Evolutionary conservation across 2,113 vertebrate species (phyloP).

Genomic region (Gallinago undulata): DNA sequence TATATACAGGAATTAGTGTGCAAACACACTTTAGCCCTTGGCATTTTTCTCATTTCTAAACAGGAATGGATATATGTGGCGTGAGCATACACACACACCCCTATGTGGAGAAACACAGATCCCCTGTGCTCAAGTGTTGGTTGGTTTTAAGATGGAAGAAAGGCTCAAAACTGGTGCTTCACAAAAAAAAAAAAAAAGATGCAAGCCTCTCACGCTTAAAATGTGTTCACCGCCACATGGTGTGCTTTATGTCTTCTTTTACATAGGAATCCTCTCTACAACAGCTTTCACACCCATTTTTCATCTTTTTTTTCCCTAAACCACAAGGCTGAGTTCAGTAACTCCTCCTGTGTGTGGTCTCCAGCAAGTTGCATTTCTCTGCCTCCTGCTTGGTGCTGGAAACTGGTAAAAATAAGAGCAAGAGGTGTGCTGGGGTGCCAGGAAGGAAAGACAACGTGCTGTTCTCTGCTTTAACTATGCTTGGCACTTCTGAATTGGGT

Average conservation of each 20-base stretch:
- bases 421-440: background rate
- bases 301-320: background rate
- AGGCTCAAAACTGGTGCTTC: background rate
- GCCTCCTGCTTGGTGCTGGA: background rate
- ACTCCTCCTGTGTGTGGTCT: background rate
- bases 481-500: background rate
- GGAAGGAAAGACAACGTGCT: accelerated
- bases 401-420: background rate
- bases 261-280: background rate
- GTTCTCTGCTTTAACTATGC: background rate
- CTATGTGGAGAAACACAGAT: background rate
- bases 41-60: background rate
- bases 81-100: accelerated
- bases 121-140: background rate
- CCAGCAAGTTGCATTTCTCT: background rate
- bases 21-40: background rate
- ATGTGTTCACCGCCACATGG: background rate
- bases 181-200: background rate
- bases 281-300: background rate
- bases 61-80: background rate
- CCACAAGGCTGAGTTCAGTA: background rate
- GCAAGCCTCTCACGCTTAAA: background rate
- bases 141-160: background rate
- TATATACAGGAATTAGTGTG: background rate
- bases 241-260: background rate